A percentile compares a stretch with the other conserved stretches of the same genome.
These are phyloP conservation scores for Eristalis intricaria DNA, from an alignment of 2,888 invertebrate species.

Conservation along the genomic window DNA sequence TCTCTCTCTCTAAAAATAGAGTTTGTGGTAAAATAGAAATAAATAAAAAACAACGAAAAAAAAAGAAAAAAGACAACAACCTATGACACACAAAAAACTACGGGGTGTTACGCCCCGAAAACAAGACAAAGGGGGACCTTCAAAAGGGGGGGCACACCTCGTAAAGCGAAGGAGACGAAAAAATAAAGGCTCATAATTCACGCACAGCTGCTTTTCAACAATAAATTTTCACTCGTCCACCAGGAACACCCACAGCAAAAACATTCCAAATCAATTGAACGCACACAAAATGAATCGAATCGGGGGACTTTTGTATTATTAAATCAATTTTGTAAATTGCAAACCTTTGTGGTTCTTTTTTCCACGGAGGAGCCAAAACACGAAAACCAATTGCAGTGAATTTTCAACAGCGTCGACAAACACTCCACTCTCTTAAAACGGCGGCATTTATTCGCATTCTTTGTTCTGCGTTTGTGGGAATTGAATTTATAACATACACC, in stretches of 20 bases:
- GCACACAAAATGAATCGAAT: neutral
- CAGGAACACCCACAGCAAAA: conserved; percentile 14
- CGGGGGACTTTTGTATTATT: neutral
- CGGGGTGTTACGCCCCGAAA: conserved; percentile 56
- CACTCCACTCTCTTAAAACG: conserved; percentile 68
- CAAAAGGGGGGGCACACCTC: conserved; percentile 21
- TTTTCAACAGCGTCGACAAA: conserved; percentile 76
- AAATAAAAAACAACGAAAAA: conserved; percentile 24
- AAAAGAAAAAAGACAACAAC: conserved; percentile 11
- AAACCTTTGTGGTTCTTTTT: conserved; percentile 81
- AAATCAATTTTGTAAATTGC: conserved; percentile 21
- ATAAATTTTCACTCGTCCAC: conserved; percentile 38
- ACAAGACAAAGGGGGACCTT: conserved; percentile 24
- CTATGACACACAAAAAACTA: conserved; percentile 56
- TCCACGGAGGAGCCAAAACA: conserved; percentile 80
- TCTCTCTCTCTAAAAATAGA: conserved; percentile 48
- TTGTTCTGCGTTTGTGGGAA: conserved; percentile 38
- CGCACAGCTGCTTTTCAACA: conserved; percentile 54
- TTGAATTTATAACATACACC: conserved; percentile 26
- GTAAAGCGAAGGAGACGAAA: conserved; percentile 3
- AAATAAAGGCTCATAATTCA: conserved; percentile 24
- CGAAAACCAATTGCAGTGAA: conserved; percentile 80
- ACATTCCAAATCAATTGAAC: neutral
- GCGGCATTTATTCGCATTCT: conserved; percentile 70
- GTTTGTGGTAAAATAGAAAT: conserved; percentile 14